phyloP scores from a whole-genome alignment of 2,797 vertebrate genomes.

The Enteromius argenteus region DNA sequence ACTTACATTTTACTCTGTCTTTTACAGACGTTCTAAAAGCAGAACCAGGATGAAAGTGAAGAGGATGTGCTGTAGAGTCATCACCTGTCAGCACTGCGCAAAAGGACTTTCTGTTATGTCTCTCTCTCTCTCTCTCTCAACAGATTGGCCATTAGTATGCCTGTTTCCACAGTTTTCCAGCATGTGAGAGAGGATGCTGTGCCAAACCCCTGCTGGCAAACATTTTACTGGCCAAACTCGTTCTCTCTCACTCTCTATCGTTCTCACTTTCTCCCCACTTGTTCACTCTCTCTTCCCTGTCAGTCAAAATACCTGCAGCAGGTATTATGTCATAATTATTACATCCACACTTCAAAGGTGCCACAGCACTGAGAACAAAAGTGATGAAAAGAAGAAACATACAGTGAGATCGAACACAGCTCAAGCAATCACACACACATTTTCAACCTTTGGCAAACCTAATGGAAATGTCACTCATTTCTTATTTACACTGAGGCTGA shows the following conservation, averaged over 20 bases:
- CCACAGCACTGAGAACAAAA: slow-evolving; percentile 24
- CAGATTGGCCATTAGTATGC: slow-evolving; percentile 55
- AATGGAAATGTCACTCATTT: slow-evolving; percentile 58
- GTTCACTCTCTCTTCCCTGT: slow-evolving; percentile 38
- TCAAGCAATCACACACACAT: slow-evolving; percentile 27
- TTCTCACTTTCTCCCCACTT: slow-evolving; percentile 26
- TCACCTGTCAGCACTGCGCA: slow-evolving; percentile 35
- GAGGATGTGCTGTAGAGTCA: slow-evolving; percentile 10
- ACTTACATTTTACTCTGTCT: neutral
- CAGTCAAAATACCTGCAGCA: slow-evolving; percentile 40
- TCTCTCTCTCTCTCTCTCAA: slow-evolving; percentile 40
- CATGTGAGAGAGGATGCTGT: slow-evolving; percentile 47
- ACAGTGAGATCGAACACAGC: slow-evolving; percentile 15
- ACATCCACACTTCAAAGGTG: slow-evolving; percentile 45
- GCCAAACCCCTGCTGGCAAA: slow-evolving; percentile 58
- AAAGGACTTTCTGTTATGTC: slow-evolving; percentile 29
- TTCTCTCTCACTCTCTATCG: neutral
- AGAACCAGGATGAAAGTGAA: slow-evolving; percentile 5
- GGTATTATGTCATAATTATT: slow-evolving; percentile 52
- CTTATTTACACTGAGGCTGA: slow-evolving; percentile 60
- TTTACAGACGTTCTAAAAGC: neutral
- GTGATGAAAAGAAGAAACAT: slow-evolving; percentile 32
- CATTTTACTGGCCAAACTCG: slow-evolving; percentile 50
- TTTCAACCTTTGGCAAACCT: slow-evolving; percentile 54
- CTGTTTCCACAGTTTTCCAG: slow-evolving; percentile 56